Evolutionary conservation across 1,140 invertebrate species (phyloP).

Genomic region (Olivierus martensii): DNA sequence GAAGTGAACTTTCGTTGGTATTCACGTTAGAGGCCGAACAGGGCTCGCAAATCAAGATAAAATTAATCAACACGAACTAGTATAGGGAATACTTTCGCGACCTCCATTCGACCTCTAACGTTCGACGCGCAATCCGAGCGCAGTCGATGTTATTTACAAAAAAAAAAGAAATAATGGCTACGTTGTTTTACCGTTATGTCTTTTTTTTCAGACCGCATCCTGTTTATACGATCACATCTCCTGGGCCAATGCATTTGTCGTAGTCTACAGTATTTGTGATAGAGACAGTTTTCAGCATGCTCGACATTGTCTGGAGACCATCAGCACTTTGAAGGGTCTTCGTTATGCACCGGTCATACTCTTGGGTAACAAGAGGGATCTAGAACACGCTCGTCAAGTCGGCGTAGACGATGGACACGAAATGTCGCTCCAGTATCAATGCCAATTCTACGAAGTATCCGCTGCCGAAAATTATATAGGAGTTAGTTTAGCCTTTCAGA

Average conservation of each 20-base stretch:
- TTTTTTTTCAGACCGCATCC: constrained; percentile 42
- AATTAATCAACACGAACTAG: not conserved
- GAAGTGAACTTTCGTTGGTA: not conserved
- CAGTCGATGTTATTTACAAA: not conserved
- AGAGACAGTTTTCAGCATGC: constrained; percentile 57
- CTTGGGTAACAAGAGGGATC: constrained; percentile 65
- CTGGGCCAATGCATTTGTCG: constrained; percentile 69
- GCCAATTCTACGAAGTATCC: constrained; percentile 73
- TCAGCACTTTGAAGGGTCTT: constrained; percentile 36
- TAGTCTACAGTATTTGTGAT: constrained; percentile 69
- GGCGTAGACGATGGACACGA: constrained; percentile 62
- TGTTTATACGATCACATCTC: constrained; percentile 57
- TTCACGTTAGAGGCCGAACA: not conserved
- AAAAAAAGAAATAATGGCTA: not conserved
- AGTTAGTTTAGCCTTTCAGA: constrained; percentile 62
- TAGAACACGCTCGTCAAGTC: constrained; percentile 59
- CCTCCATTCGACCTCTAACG: not conserved
- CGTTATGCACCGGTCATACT: constrained; percentile 42
- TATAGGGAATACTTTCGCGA: not conserved
- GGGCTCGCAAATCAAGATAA: not conserved
- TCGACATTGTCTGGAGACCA: constrained; percentile 50
- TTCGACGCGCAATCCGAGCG: not conserved
- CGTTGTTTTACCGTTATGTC: not conserved
- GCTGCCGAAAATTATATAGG: constrained; percentile 64
- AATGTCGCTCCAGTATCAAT: constrained; percentile 55